Percentiles rank a stretch among this genome's conserved stretches.
These are phyloP conservation scores for Xiphophorus couchianus DNA, from an alignment of 2,113 vertebrate species.

Conservation along the genomic window DNA sequence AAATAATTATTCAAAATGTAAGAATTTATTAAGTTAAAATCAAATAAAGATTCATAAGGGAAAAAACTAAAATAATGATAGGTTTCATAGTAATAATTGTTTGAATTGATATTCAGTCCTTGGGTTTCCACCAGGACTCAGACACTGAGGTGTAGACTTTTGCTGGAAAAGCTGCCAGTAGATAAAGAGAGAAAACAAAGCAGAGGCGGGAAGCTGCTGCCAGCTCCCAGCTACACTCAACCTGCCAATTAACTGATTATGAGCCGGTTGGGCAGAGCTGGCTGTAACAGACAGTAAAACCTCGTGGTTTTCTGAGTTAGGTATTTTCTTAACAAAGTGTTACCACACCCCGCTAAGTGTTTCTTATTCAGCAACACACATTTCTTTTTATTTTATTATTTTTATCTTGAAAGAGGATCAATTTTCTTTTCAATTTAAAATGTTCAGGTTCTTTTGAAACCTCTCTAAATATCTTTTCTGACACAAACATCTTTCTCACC, in stretches of 20 bases:
- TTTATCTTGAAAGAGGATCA: too few relatives aligned
- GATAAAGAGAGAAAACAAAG: slow-evolving; percentile 41
- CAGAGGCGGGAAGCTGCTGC: slow-evolving; percentile 28
- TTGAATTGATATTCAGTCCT: slow-evolving; percentile 2
- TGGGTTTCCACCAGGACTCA: slow-evolving; percentile 9
- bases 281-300: neutral
- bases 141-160: slow-evolving; percentile 25
- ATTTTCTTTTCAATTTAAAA: too few relatives aligned
- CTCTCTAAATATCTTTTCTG: too few relatives aligned
- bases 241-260: slow-evolving; percentile 56
- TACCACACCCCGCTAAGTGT: neutral
- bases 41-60: neutral
- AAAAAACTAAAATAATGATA: neutral
- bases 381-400: too few relatives aligned
- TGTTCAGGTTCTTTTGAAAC: too few relatives aligned
- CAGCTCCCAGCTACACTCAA: slow-evolving; percentile 36
- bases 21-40: neutral
- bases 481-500: too few relatives aligned
- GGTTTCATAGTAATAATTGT: slow-evolving; percentile 30
- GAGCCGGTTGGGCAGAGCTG: neutral
- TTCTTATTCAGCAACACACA: neutral
- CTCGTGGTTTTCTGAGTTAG: neutral
- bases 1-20: neutral
- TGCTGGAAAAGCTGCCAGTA: slow-evolving; percentile 33
- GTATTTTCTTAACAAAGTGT: neutral